phyloP scores from a whole-genome alignment of 2,113 vertebrate species.

The Mormyrus iriodes region DNA sequence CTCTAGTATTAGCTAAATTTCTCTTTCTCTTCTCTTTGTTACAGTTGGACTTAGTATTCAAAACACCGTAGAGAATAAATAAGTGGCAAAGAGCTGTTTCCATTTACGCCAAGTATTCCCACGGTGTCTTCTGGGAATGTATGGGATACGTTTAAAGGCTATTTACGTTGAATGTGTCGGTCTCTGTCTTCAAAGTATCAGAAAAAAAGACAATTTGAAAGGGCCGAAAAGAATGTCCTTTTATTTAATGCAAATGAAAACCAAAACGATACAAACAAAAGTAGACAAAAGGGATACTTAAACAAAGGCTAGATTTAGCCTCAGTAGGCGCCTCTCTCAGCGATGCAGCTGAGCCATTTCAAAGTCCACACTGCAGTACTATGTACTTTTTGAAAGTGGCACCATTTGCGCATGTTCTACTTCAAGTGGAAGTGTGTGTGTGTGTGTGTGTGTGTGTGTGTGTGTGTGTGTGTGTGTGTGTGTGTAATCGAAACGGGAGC shows the following conservation, averaged over 20 bases:
- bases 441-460: background rate
- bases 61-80: too few relatives aligned
- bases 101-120: background rate
- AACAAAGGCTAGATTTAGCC: background rate
- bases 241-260: background rate
- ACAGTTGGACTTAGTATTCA: background rate
- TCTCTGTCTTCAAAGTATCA: background rate
- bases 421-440: background rate
- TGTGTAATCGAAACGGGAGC: background rate
- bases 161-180: background rate
- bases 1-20: slow-evolving; percentile 40
- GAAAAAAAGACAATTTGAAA: background rate
- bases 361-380: background rate
- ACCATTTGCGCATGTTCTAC: background rate
- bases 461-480: background rate
- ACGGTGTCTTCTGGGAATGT: background rate
- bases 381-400: background rate
- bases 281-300: background rate
- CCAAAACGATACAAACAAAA: background rate
- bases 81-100: background rate
- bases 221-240: background rate
- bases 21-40: slow-evolving; percentile 43
- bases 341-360: background rate
- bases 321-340: background rate
- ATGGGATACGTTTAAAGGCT: background rate